These are phyloP conservation scores for Drosophila colorata DNA, from an alignment of 2,888 invertebrate genomes.

Conservation along the genomic window DNA sequence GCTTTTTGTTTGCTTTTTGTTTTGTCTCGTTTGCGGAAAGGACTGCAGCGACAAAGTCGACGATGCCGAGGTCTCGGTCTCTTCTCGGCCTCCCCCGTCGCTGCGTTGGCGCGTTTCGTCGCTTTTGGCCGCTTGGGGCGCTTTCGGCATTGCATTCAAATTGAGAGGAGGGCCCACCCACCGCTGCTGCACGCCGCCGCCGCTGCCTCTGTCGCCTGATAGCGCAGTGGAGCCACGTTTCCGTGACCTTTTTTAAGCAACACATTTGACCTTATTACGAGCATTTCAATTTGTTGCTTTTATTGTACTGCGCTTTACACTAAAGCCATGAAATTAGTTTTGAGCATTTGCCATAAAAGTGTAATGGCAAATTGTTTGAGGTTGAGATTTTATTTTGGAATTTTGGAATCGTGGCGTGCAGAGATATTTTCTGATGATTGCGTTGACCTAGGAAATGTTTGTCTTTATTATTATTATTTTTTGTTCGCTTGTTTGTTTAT, in stretches of 20 bases:
- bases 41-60: conserved; percentile 53
- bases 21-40: conserved; percentile 48
- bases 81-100: not conserved
- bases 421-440: conserved; percentile 53
- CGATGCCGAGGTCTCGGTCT: conserved; percentile 43
- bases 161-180: conserved; percentile 40
- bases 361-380: conserved; percentile 54
- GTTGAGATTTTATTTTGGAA: conserved; percentile 21
- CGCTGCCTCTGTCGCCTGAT: conserved; percentile 3
- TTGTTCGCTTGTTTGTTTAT: conserved; percentile 15
- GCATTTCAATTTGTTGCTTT: conserved; percentile 50
- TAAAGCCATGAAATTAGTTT: conserved; percentile 74
- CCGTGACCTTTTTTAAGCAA: conserved; percentile 72
- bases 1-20: conserved; percentile 34
- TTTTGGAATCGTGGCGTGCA: conserved; percentile 21
- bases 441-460: conserved; percentile 55
- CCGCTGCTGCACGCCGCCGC: not conserved
- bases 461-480: conserved; percentile 35
- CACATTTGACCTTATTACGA: conserved; percentile 74
- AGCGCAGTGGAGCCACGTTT: conserved; percentile 40
- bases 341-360: conserved; percentile 51
- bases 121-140: conserved; percentile 55
- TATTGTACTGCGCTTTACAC: conserved; percentile 34
- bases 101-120: conserved; percentile 26
- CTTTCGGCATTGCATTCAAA: conserved; percentile 47